Evolutionary conservation across 2,888 invertebrate species (phyloP), one percentile per base, ranked within the genome.

Genomic region (Scrobipalpa atriplicella): DNA sequence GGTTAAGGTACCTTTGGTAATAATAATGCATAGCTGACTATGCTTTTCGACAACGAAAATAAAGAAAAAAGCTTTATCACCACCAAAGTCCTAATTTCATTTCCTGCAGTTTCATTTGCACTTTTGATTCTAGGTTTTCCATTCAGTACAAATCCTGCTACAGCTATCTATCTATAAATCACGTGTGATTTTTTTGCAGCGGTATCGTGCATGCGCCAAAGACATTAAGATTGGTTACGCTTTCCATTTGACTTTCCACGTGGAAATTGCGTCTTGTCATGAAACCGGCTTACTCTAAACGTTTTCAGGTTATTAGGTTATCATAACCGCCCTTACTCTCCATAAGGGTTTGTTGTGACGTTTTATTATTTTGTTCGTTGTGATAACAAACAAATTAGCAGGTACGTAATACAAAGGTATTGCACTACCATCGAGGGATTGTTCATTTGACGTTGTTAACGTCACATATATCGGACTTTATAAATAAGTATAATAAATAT

Each of bases 231-330:
- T 83, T 84, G 81, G 87, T 84, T 89, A 86, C 87, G 87, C 86
- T 90, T 90, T 83, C 86, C 82, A 83, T 89, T 90, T 87, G 90
- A 86, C 86, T 91, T 90, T 88, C 78, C 78, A 84, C 79, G 80
- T 83, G 81, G 83, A 85, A 85, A 90, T 88, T 87, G 87, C 86
- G 84, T 84, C 84, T 91, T 90, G 89, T 89, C 91, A 91, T 90
- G 91, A 89, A 89, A 90, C 76, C 75, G 78, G 81, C 78, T 80
- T 77, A 78, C 76, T 82, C 74, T 75, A 77, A 80, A 81, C 78
- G 82, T 83, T 86, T 87, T 82, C 79, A 83, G 89, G 87, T 87
- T 85, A 89, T 88, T 85, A 82, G 88, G 88, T 88, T 89, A 87
- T 85, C 82, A 82, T 80, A 80, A 79, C 78, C 75, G 75, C 77